A percentile compares a stretch with the other conserved stretches of the same genome.
Conservation (phyloP, 1,140 invertebrate genomes). For the Drosophila ananassae region DNA sequence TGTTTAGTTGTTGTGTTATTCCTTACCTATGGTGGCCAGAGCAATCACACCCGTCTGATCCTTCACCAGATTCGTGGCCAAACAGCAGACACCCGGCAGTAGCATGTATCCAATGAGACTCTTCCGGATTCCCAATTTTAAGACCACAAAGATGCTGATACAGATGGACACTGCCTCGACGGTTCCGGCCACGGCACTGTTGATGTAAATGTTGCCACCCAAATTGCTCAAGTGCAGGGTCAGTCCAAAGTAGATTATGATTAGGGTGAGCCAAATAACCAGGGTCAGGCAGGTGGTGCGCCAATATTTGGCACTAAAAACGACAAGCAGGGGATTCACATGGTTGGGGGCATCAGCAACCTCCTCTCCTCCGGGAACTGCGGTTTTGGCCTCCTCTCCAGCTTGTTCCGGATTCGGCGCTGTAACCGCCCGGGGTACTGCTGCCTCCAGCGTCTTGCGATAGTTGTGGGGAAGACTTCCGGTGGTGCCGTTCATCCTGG, state of each 20-base stretch:
- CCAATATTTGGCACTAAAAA: slow-evolving; percentile 86
- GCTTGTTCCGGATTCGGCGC: slow-evolving; percentile 12
- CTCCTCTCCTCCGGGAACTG: not conserved
- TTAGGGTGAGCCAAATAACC: slow-evolving; percentile 89
- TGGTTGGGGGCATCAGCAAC: slow-evolving; percentile 12
- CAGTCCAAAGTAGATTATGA: slow-evolving; percentile 89
- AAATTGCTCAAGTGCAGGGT: slow-evolving; percentile 89
- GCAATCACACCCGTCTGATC: slow-evolving; percentile 84
- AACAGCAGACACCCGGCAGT: slow-evolving; percentile 87
- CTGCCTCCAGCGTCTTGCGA: slow-evolving; percentile 86
- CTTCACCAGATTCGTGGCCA: slow-evolving; percentile 85
- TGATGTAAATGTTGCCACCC: slow-evolving; percentile 87
- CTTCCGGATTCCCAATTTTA: slow-evolving; percentile 88
- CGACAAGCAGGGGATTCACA: slow-evolving; percentile 85
- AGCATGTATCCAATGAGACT: slow-evolving; percentile 88
- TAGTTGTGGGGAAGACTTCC: slow-evolving; percentile 85
- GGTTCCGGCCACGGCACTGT: slow-evolving; percentile 87
- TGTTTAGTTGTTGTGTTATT: not conserved
- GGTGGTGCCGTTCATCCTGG: slow-evolving; percentile 86
- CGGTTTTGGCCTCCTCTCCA: slow-evolving; percentile 22
- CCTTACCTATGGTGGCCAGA: slow-evolving; percentile 85
- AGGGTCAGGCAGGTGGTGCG: slow-evolving; percentile 88
- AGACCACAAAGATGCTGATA: slow-evolving; percentile 88
- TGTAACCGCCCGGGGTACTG: slow-evolving; percentile 48
- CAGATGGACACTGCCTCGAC: slow-evolving; percentile 89